Evolutionary conservation across 2,113 vertebrate genomes (phyloP).

Genomic region (Trematomus loennbergii): DNA sequence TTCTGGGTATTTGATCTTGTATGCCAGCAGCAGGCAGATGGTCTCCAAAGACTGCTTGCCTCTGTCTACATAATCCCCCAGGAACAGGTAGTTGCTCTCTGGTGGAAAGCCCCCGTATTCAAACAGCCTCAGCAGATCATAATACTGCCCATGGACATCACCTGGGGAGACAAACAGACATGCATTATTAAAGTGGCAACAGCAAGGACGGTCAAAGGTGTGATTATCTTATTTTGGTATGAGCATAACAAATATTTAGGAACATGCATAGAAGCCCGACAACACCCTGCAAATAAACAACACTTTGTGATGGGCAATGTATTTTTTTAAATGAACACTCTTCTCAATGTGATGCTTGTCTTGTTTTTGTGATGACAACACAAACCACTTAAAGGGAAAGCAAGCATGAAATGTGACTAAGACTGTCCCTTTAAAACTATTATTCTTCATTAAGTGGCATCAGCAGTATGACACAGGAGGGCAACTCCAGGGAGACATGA

Average conservation of each 20-base stretch:
- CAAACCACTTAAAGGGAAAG: background rate
- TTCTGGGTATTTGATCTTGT: slow-evolving; percentile 89
- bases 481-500: slow-evolving; percentile 23
- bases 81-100: slow-evolving; percentile 88
- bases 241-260: slow-evolving; percentile 31
- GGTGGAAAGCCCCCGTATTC: slow-evolving; percentile 88
- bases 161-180: slow-evolving; percentile 64
- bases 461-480: slow-evolving; percentile 27
- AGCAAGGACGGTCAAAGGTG: slow-evolving; percentile 16
- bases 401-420: background rate
- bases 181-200: slow-evolving; percentile 12
- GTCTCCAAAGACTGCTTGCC: slow-evolving; percentile 91
- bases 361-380: slow-evolving; percentile 5
- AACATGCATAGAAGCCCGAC: slow-evolving; percentile 41
- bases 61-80: slow-evolving; percentile 87
- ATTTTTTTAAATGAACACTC: slow-evolving; percentile 2
- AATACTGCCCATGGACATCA: slow-evolving; percentile 88
- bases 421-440: slow-evolving; percentile 22
- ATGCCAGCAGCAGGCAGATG: slow-evolving; percentile 90
- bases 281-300: slow-evolving; percentile 32
- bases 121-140: slow-evolving; percentile 86
- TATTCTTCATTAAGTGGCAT: slow-evolving; percentile 36
- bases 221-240: slow-evolving; percentile 31
- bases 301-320: background rate
- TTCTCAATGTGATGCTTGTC: background rate